Base-by-base conservation (phyloP, 2,888 invertebrate species). In the Drosophila melanocephala region DNA sequence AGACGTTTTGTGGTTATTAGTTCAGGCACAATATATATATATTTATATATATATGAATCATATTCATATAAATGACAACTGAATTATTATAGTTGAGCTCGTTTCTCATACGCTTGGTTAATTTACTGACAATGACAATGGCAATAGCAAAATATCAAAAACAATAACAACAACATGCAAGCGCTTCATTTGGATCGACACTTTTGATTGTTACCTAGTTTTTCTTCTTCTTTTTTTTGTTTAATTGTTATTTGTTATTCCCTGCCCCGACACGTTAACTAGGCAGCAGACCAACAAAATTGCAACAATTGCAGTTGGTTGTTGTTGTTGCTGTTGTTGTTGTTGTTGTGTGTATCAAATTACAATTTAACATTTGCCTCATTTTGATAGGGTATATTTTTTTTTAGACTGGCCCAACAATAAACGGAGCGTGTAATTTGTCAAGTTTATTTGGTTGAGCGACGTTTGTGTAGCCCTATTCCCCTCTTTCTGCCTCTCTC, bases 381-480 rank as follows among this genome's bases (percentile, higher is more conserved):
- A 42, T 42, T 42, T 30, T 58, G 35, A 47, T 22, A 33, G 59
- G 22, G 26, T 64, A 37, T 26, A 5, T 26, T 47, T n/a, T 62
- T 52, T 57, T 55, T 44, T 47, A 30, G 32, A 12, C 42, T 72
- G 26, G n/a, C 53, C 63, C 68, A 84, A 47, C 47, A 47, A 26
- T 26, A 47, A 82, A 72, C 87, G 82, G 75, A 86, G 86, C 87
- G 75, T 87, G 64, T 84, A 90, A 87, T 88, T 82, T 88, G 90
- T 90, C 82, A 79, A 80, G 86, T 87, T 86, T 86, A 86, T 86
- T 87, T 90, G 86, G 90, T 86, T 83, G 86, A 90, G 86, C 76
- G 75, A 74, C 75, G 68, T 39, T 83, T 74, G 69, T 47, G 57
- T 32, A 19, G 55, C 53, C 2, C 4, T 5, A 3, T 35, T 35